Base-by-base conservation (phyloP, 1,140 invertebrate genomes). In the Chlorops oryzae region DNA sequence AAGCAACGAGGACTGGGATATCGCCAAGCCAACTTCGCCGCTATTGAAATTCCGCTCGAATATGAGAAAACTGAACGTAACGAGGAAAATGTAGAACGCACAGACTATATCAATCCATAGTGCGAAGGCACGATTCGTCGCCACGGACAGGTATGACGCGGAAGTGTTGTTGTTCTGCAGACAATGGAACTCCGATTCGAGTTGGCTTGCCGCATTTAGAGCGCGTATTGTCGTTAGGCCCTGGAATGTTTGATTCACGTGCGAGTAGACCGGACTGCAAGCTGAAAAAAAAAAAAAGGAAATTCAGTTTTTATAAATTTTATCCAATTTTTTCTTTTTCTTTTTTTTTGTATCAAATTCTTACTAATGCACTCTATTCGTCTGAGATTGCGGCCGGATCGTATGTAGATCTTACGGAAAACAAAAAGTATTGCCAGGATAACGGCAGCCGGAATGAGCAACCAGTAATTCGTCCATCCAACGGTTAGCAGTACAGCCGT, bases 221-320 rank as follows among this genome's bases (percentile, higher is more conserved):
- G 89, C 82, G 28, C 91, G 75, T 53, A 94, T 87, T 2, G 89
- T 92, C 21, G 82, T 79, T 12, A 94, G 71, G 1, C 90, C 91
- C 47, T 84, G 76, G 51, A 92, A 74, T 0, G 86, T 85, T 13
- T 88, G 81, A 63, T 81, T 86, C 1, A 89, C 76, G 59, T 92
- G 88, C 34, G 89, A 89, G 57, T 90, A 89, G 3, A 92, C 83
- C 12, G 90, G 92, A 60, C 84, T 86, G 42, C 84, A 77, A 40
- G 82, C 84, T 86, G 59, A 39, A 18, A 22, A 18, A 81, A 39
- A 18, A 5, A 17, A 22, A 21, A 25, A 47, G 24, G n/a, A 47
- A 27, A 38, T 47, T 37, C 15, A 6, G 9, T 6, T 44, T 44
- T 10, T 2, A 12, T 7, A 13, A 18, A 45, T 1, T 24, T 3